Evolutionary conservation across 2,888 invertebrate genomes (phyloP), one percentile per base, ranked within the genome.

Genomic region (Rhorus exstirpatorius): DNA sequence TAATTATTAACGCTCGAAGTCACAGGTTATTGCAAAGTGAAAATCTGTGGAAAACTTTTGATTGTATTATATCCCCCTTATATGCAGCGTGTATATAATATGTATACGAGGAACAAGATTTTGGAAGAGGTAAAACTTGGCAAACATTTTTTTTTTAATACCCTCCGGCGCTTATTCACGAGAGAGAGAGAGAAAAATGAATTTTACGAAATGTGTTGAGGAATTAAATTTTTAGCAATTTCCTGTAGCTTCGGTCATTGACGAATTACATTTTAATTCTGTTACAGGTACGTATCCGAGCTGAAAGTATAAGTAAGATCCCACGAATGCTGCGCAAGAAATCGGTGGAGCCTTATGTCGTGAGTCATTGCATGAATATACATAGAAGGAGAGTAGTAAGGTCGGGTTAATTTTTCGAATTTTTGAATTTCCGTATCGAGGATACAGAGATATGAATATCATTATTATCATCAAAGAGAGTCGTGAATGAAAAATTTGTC

Each of bases 251-350:
- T 14, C n/a, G 41, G 53, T 19, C 26, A 55, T 17, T 79, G n/a
- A 55, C 17, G 3, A 53, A 76, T 21, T 65, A 14, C 14, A 12
- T 65, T 46, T 24, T 61, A 0, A 10, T 70, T 88, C 81, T 90
- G 90, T 91, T 91, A 21, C 90, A 91, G 91, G 90, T 91, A 91
- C 88, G 91, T 91, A 90, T 91, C 89, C 12, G 31, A 61, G 46
- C 21, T 38, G 17, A 65, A 71, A 81, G 60, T 58, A 44, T 19
- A 49, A 14, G 41, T 60, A 67, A 58, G 24, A 44, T 14, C 24
- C 1, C 6, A 46, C 17, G 35, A n/a, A 51, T 7, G 1, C 10
- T 1, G 21, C 8, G 46, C 24, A 10, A 38, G 14, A 19, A 19
- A 19, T 3, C 6, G 3, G n/a, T n/a, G 44, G 17, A n/a, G 8